Percentiles rank a stretch among this genome's conserved stretches.
These are phyloP conservation scores for Eulemur macaco DNA, from an alignment of 2,113 vertebrate genomes.

Conservation along the genomic window DNA sequence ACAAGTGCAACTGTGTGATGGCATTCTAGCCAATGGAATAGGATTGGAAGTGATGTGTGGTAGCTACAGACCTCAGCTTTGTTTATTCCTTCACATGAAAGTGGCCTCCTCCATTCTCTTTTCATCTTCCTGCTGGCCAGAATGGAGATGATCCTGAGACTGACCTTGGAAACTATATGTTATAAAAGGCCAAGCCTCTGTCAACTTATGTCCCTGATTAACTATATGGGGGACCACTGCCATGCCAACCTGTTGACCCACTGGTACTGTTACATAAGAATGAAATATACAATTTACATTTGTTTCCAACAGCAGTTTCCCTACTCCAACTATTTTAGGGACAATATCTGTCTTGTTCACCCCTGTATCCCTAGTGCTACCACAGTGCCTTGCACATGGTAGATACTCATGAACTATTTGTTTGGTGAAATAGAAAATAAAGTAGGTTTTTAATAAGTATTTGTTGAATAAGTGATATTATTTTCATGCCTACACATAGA, in stretches of 20 bases:
- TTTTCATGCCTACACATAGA: neutral
- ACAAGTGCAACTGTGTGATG: neutral
- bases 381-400: neutral
- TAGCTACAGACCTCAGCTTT: neutral
- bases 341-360: neutral
- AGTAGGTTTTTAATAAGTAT: neutral
- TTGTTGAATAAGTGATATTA: neutral
- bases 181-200: neutral
- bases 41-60: neutral
- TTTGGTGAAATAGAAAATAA: neutral
- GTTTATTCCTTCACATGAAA: neutral
- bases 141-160: neutral
- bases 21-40: neutral
- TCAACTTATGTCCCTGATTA: neutral
- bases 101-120: neutral
- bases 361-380: neutral
- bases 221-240: neutral
- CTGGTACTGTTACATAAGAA: neutral
- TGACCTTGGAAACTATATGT: neutral
- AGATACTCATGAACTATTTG: neutral
- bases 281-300: neutral
- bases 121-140: neutral
- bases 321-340: neutral
- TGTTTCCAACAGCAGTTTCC: neutral
- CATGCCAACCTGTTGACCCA: neutral